A percentile compares a stretch with the other conserved stretches of the same genome.
These are phyloP conservation scores for Phymorhynchus buccinoides DNA, from an alignment of 1,140 invertebrate species.

Conservation along the genomic window DNA sequence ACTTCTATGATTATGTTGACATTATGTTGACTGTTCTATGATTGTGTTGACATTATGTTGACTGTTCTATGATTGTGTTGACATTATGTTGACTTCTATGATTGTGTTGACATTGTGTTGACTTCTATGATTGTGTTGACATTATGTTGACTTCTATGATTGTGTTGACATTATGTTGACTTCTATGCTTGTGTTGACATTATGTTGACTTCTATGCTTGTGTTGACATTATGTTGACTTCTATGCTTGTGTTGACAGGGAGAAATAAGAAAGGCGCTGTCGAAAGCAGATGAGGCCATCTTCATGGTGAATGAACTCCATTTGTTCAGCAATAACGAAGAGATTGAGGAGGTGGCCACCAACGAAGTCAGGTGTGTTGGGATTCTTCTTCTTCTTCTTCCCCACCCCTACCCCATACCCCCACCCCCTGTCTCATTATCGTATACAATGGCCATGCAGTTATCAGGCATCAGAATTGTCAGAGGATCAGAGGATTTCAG, in stretches of 20 bases:
- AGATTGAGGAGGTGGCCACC: constrained; percentile 88
- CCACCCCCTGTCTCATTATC: too few species aligned
- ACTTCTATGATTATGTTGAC: too few species aligned
- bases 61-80: neutral
- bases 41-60: too few species aligned
- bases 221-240: neutral
- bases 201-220: neutral
- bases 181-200: neutral
- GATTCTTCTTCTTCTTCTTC: neutral
- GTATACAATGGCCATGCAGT: too few species aligned
- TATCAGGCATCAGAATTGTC: too few species aligned
- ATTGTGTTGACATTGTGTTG: neutral
- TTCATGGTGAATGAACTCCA: constrained; percentile 64
- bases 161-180: constrained; percentile 27
- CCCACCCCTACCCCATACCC: too few species aligned
- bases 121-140: too few species aligned
- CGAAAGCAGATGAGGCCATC: constrained; percentile 57
- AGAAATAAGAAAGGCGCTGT: constrained; percentile 47
- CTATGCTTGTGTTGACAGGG: constrained; percentile 33
- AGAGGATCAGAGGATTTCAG: too few species aligned
- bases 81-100: neutral
- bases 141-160: neutral
- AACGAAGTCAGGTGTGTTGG: constrained; percentile 81
- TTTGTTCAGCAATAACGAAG: constrained; percentile 92
- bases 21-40: too few species aligned